These are phyloP conservation scores for Ichneumon xanthorius DNA, from an alignment of 2,888 invertebrate genomes.

Conservation along the genomic window DNA sequence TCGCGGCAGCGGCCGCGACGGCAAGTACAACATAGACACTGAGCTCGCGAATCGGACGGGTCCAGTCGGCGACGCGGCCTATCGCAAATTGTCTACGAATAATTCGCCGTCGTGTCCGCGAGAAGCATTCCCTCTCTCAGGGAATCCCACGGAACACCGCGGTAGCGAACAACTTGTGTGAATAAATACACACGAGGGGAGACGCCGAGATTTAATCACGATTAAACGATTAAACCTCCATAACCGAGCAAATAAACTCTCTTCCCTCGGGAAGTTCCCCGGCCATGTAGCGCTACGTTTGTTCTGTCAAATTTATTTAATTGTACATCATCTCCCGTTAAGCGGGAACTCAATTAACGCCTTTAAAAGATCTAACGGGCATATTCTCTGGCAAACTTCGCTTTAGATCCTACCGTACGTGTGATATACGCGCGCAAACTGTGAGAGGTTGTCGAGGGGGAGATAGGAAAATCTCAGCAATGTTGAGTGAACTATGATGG, in stretches of 20 bases:
- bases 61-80: slow-evolving; percentile 48
- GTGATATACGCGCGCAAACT: background rate
- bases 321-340: slow-evolving; percentile 28
- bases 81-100: slow-evolving; percentile 56
- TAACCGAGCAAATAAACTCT: background rate
- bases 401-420: slow-evolving; percentile 3
- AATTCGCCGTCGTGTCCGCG: slow-evolving; percentile 37
- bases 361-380: slow-evolving; percentile 33
- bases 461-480: slow-evolving; percentile 5
- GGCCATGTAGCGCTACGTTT: slow-evolving; percentile 3
- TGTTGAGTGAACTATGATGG: background rate
- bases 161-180: background rate
- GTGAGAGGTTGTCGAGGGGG: background rate
- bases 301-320: slow-evolving; percentile 30
- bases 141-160: background rate
- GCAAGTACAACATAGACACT: slow-evolving; percentile 42
- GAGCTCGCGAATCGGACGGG: slow-evolving; percentile 70
- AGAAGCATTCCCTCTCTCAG: slow-evolving; percentile 5
- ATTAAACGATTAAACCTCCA: slow-evolving; percentile 19
- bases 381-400: background rate
- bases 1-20: slow-evolving; percentile 17
- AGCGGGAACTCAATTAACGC: slow-evolving; percentile 38
- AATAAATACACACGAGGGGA: background rate
- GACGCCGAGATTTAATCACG: slow-evolving; percentile 3
- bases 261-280: background rate